Conservation (phyloP, 2,113 vertebrate species). For the Balaeniceps rex region DNA sequence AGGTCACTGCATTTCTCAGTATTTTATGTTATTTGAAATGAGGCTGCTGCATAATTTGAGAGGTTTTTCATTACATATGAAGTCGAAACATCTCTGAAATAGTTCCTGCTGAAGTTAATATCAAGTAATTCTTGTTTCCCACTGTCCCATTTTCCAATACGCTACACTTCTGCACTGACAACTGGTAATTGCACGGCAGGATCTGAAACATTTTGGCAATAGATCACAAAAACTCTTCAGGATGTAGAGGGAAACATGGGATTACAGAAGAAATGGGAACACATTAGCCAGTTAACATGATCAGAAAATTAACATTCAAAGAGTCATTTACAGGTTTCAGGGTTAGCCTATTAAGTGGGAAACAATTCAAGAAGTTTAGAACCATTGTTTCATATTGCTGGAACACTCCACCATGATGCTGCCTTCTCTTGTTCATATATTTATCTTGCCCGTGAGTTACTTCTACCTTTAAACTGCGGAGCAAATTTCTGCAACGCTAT, state of each 20-base stretch:
- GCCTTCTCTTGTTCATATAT: rapidly evolving
- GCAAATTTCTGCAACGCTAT: background rate
- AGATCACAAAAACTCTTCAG: slow-evolving; percentile 32
- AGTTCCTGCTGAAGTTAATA: background rate
- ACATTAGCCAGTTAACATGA: slow-evolving; percentile 6
- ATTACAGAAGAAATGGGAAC: slow-evolving; percentile 23
- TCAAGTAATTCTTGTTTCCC: background rate
- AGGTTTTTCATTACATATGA: background rate
- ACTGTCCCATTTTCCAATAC: slow-evolving; percentile 2
- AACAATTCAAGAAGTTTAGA: background rate
- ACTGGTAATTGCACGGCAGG: slow-evolving; percentile 2
- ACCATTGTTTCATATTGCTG: background rate
- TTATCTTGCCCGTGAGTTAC: background rate
- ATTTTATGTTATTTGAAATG: background rate
- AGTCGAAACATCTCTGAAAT: background rate
- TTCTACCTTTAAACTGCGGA: background rate
- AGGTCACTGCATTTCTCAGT: background rate
- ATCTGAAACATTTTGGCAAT: slow-evolving; percentile 13
- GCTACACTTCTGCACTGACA: background rate
- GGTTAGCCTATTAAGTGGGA: background rate
- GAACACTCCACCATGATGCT: background rate
- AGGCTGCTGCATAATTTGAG: background rate
- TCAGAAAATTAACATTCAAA: slow-evolving; percentile 21
- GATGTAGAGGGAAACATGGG: slow-evolving; percentile 6
- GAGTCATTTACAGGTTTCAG: background rate